Conservation (phyloP, 1,140 invertebrate species). For the Lepidurus couesii region DNA sequence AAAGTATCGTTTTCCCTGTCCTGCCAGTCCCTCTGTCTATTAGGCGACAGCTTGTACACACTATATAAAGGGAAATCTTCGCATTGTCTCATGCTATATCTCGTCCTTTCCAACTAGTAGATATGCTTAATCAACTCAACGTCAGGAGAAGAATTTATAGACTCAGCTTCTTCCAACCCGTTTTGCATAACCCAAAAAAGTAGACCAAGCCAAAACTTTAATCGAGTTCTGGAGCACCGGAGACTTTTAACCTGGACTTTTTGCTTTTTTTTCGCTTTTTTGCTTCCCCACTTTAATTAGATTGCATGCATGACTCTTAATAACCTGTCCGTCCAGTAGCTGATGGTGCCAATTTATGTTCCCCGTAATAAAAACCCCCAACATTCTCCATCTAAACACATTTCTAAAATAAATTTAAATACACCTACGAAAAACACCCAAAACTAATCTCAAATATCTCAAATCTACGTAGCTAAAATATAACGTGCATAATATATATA, state of each 20-base stretch:
- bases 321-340: slow-evolving; percentile 20
- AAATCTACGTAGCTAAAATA: not conserved
- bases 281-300: not conserved
- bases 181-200: not conserved
- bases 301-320: slow-evolving; percentile 22
- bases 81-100: slow-evolving; percentile 2
- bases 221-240: slow-evolving; percentile 8
- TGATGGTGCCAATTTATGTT: slow-evolving; percentile 15
- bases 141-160: slow-evolving; percentile 4
- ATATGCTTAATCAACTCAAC: not conserved
- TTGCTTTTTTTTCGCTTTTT: not conserved
- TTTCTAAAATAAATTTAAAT: not conserved
- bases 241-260: not conserved
- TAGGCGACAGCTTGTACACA: not conserved
- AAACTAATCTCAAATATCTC: not conserved
- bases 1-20: slow-evolving; percentile 8
- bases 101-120: not conserved
- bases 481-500: not conserved
- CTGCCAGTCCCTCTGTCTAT: slow-evolving; percentile 10
- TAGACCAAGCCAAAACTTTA: slow-evolving; percentile 16
- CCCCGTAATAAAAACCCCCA: not conserved
- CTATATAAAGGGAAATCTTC: not conserved
- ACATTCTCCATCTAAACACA: not conserved
- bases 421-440: not conserved
- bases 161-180: not conserved